Percentiles rank a stretch among this genome's conserved stretches.
Conservation (phyloP, 1,140 invertebrate species). For the Holcopasites calliopsidis region DNA sequence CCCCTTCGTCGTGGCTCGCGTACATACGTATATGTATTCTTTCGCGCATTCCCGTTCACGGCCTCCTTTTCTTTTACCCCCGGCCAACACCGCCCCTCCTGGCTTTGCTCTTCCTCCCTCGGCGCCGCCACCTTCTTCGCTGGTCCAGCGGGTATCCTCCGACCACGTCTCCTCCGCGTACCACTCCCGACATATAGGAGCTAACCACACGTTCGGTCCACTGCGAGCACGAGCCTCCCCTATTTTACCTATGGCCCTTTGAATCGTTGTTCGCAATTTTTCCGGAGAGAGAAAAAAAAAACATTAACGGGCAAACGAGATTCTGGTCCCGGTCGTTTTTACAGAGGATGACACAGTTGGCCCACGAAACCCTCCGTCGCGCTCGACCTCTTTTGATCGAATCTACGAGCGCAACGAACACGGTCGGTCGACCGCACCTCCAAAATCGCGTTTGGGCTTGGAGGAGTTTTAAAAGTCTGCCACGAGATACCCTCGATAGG, state of each 20-base stretch:
- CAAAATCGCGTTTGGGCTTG: conserved; percentile 32
- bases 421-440: conserved; percentile 38
- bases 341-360: conserved; percentile 43
- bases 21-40: background rate
- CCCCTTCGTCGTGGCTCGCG: background rate
- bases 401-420: conserved; percentile 35
- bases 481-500: background rate
- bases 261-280: too few relatives aligned
- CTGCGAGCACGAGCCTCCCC: background rate
- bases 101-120: background rate
- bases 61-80: conserved; percentile 44
- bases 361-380: conserved; percentile 47
- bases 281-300: conserved; percentile 22
- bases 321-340: conserved; percentile 29
- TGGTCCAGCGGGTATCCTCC: conserved; percentile 34
- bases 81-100: conserved; percentile 42
- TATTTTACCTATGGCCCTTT: too few relatives aligned
- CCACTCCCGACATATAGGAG: conserved; percentile 12
- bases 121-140: conserved; percentile 11
- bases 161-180: conserved; percentile 20
- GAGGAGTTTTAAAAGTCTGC: conserved; percentile 26
- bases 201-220: background rate
- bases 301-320: conserved; percentile 19
- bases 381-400: conserved; percentile 44
- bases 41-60: conserved; percentile 8